A percentile compares a stretch with the other conserved stretches of the same genome.
Conservation (phyloP, 2,113 vertebrate species). For the Speoplatyrhinus poulsoni region DNA sequence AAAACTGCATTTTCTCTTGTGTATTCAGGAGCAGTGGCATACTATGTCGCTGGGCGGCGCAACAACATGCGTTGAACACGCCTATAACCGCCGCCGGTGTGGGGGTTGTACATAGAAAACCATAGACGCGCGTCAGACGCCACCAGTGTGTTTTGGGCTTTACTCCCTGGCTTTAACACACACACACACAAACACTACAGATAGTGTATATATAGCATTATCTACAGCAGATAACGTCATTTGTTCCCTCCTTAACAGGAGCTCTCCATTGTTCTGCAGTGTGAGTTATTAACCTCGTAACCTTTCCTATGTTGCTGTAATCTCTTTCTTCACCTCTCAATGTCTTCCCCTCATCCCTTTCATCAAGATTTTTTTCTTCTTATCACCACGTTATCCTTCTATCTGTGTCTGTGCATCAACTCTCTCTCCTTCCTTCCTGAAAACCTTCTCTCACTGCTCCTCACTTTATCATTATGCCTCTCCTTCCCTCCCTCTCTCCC, state of each 20-base stretch:
- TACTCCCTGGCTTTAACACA: background rate
- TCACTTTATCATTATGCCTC: background rate
- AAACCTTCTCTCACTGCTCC: background rate
- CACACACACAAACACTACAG: background rate
- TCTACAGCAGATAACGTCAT: conserved; percentile 2
- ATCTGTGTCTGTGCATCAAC: background rate
- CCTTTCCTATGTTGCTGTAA: conserved; percentile 30
- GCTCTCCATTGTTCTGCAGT: background rate
- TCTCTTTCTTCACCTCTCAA: conserved; percentile 4
- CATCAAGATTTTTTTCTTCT: conserved; percentile 1
- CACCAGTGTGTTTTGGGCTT: too few species aligned
- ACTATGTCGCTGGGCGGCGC: too few species aligned
- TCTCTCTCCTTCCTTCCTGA: background rate
- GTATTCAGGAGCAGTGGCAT: too few species aligned
- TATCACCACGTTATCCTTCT: background rate
- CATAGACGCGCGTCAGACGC: background rate
- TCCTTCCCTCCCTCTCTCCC: too few species aligned
- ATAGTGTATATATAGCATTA: background rate
- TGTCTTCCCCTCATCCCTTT: conserved; percentile 1
- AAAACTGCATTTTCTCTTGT: too few species aligned
- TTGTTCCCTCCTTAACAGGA: background rate
- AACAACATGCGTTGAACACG: too few species aligned
- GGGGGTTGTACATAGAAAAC: background rate
- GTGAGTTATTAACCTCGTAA: conserved; percentile 38
- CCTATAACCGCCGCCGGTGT: background rate